Conservation (phyloP, 1,140 invertebrate species). For the Caenorhabditis inopinata region DNA sequence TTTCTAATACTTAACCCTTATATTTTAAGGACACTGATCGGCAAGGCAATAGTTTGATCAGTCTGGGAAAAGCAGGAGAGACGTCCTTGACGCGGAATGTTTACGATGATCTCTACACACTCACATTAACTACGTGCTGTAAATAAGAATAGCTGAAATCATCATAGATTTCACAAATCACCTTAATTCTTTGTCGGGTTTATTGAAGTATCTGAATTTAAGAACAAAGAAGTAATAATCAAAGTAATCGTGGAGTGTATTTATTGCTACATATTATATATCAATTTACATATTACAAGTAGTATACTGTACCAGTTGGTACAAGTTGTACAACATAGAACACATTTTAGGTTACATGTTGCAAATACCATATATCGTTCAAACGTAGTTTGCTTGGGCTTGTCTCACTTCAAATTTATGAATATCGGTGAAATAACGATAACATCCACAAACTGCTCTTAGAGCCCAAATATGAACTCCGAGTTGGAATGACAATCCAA, state of each 20-base stretch:
- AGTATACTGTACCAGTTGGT: too few species aligned
- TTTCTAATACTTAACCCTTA: too few species aligned
- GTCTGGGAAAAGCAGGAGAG: not conserved
- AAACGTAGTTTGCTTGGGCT: slow-evolving; percentile 7
- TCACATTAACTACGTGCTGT: not conserved
- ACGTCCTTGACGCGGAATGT: not conserved
- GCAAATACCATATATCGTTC: too few species aligned
- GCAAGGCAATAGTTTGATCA: not conserved
- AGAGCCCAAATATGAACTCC: slow-evolving; percentile 29
- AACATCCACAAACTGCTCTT: slow-evolving; percentile 15
- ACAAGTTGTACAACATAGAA: too few species aligned
- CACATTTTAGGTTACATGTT: too few species aligned
- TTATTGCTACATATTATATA: too few species aligned
- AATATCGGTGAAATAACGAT: slow-evolving; percentile 17
- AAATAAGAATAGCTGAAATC: not conserved
- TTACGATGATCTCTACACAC: not conserved
- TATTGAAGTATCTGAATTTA: not conserved
- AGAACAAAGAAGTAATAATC: not conserved
- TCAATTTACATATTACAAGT: too few species aligned
- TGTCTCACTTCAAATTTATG: slow-evolving; percentile 21
- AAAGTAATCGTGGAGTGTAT: too few species aligned
- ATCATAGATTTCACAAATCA: too few species aligned
- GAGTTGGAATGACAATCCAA: not conserved
- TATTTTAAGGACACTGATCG: not conserved
- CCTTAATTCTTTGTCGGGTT: not conserved